These are phyloP conservation scores for Ochotona curzoniae DNA, from an alignment of 2,113 vertebrate species.

Conservation along the genomic window DNA sequence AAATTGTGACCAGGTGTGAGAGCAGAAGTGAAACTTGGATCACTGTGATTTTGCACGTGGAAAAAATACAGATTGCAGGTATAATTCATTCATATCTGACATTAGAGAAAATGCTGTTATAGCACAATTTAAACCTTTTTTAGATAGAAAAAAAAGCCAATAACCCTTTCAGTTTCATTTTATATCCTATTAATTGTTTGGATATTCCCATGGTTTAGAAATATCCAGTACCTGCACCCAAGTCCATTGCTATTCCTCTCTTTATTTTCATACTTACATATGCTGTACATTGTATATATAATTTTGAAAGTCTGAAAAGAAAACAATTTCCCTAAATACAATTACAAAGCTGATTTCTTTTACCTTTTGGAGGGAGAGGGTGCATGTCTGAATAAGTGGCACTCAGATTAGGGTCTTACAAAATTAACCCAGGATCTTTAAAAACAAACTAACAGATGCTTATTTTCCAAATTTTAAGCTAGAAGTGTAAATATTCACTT, in stretches of 20 bases:
- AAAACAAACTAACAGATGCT: slow-evolving; percentile 68
- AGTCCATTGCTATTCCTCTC: slow-evolving; percentile 65
- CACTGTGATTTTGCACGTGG: slow-evolving; percentile 87
- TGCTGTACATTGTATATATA: slow-evolving; percentile 80
- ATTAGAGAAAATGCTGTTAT: slow-evolving; percentile 81
- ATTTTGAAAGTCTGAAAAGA: slow-evolving; percentile 73
- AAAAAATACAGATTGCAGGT: slow-evolving; percentile 70
- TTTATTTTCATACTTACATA: slow-evolving; percentile 83
- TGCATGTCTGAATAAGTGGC: slow-evolving; percentile 2
- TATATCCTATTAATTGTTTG: slow-evolving; percentile 78
- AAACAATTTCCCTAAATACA: slow-evolving; percentile 61
- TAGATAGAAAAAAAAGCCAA: slow-evolving; percentile 81
- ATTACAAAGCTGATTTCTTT: slow-evolving; percentile 66
- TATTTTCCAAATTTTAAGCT: slow-evolving; percentile 88
- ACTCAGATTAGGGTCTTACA: slow-evolving; percentile 65
- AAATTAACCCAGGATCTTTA: slow-evolving; percentile 57
- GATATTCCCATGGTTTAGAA: slow-evolving; percentile 82
- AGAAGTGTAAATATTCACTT: slow-evolving; percentile 88
- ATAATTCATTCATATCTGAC: slow-evolving; percentile 76
- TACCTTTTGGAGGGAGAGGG: not conserved
- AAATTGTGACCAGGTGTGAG: slow-evolving; percentile 68
- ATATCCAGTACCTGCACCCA: slow-evolving; percentile 79
- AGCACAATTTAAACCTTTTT: slow-evolving; percentile 86
- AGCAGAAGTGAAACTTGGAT: slow-evolving; percentile 80
- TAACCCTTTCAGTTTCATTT: slow-evolving; percentile 80